Base-by-base conservation (phyloP, 2,797 vertebrate genomes). In the Ciconia nigra region DNA sequence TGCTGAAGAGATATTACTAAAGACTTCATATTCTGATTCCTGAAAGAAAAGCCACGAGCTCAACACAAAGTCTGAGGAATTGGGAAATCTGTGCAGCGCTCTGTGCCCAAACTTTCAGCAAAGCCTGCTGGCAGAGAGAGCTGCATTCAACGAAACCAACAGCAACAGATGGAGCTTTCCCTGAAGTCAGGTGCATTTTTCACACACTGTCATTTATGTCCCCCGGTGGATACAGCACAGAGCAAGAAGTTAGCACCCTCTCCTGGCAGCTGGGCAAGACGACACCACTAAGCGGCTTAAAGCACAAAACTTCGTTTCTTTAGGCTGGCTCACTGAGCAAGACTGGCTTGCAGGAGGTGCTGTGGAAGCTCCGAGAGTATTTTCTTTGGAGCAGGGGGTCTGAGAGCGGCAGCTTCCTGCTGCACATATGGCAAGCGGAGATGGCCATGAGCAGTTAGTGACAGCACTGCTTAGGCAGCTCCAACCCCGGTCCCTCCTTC, bases 211-310 rank as follows among this genome's bases (percentile, higher is more conserved):
- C 57, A 13, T 8, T 28, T 14, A 6, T 4, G 18, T 24, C 55
- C 29, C 82, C 33, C 4, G 2, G 37, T 17, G 41, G 65, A 58
- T 20, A 5, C 7, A 7, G 63, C 54, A 18, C n/a, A 70, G 59
- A 14, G 42, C 74, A 72, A 92, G 81, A 91, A 88, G 87, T 31
- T 28, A 91, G 94, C 93, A 87, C 96, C 97, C 95, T 94, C 94
- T 96, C 83, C 95, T 82, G 93, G 97, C 73, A 88, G 59, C 73
- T 29, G 66, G 37, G 73, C 76, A 91, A 74, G 67, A 47, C 9
- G 35, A 59, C 94, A 88, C 15, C 28, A 8, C 37, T 1, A 9
- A 42, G 13, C 5, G 0, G 24, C 5, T 26, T 20, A 3, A 54
- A 81, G 65, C 47, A 4, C 54, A 8, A 0, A 15, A 1, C 18